Evolutionary conservation across 1,140 invertebrate species (phyloP).

Genomic region (Hyposmocoma kahamanoa): DNA sequence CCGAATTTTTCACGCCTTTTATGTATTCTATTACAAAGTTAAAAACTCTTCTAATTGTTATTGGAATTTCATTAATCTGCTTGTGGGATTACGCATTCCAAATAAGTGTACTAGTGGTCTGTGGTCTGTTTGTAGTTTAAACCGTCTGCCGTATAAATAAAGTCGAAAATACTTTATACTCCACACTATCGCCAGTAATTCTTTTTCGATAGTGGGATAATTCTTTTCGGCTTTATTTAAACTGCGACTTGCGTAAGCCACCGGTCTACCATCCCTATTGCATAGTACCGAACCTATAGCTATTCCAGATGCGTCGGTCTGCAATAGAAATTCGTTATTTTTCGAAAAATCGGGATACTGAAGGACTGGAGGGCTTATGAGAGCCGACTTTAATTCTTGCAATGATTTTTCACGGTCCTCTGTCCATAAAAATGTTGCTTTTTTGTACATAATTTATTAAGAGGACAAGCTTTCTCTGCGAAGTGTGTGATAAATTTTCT

Average conservation of each 20-base stretch:
- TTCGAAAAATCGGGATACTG: no score
- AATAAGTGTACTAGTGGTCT: constrained; percentile 4
- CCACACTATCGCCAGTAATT: constrained; percentile 1
- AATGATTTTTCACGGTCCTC: no score
- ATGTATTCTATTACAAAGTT: background rate
- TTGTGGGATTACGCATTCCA: background rate
- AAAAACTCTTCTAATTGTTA: background rate
- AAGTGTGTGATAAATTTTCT: no score
- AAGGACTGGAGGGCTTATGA: no score
- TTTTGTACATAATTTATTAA: no score
- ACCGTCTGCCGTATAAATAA: background rate
- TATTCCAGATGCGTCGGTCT: no score
- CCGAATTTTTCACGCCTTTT: background rate
- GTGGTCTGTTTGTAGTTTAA: constrained; percentile 1
- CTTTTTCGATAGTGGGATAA: constrained; percentile 3
- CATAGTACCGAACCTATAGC: no score
- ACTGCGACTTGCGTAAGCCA: constrained; percentile 2
- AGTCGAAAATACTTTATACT: background rate
- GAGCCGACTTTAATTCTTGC: no score
- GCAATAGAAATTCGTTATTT: no score
- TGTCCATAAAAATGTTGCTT: no score
- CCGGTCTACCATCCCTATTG: no score
- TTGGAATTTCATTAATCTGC: background rate
- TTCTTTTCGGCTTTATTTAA: constrained; percentile 3
- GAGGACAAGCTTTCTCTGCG: no score